Conservation (phyloP, 2,797 vertebrate species). For the Taeniopygia guttata region DNA sequence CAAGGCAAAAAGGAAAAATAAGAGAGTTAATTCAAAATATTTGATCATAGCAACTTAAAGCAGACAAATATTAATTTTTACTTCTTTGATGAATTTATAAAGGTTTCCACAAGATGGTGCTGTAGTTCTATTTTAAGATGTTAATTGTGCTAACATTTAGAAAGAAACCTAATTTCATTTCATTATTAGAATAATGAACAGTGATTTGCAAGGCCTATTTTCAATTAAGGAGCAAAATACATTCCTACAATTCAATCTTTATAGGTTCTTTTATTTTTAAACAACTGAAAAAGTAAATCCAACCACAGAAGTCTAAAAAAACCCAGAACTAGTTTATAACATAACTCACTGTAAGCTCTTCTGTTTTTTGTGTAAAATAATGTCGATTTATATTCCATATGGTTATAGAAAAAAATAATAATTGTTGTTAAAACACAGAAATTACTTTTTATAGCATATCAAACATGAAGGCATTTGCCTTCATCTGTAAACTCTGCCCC, state of each 20-base stretch:
- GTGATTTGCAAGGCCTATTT: not conserved
- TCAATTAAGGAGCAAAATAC: not conserved
- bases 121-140: not conserved
- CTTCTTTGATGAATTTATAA: not conserved
- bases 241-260: not conserved
- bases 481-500: not conserved
- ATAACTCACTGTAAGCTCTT: not conserved
- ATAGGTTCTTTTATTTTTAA: not conserved
- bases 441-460: not conserved
- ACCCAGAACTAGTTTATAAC: not conserved
- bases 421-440: not conserved
- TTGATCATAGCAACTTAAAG: not conserved
- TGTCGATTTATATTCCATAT: not conserved
- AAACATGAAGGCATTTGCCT: not conserved
- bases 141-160: not conserved
- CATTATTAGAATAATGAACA: not conserved
- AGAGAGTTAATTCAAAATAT: not conserved
- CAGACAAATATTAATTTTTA: not conserved
- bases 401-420: not conserved
- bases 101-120: constrained; percentile 71
- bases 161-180: not conserved
- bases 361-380: not conserved
- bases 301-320: not conserved
- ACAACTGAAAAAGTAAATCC: not conserved
- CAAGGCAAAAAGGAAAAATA: not conserved